Evolutionary conservation across 1,140 invertebrate species (phyloP), one percentile per base, ranked within the genome.

Genomic region (Drosophila repletoides): DNA sequence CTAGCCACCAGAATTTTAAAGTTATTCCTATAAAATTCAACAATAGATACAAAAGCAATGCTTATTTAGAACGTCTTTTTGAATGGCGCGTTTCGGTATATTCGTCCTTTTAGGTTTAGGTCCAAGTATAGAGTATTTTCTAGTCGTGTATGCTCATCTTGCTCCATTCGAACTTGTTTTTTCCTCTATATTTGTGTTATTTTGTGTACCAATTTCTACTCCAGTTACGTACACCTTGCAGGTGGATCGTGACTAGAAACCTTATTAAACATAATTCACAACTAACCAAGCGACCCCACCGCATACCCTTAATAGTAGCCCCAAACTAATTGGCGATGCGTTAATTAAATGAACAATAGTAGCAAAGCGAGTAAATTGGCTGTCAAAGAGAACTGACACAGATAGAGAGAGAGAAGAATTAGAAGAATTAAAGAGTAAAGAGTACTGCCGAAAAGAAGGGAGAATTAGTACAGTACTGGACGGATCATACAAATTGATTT

Each of bases 201-300:
- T 71, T 66, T 72, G 61, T 76, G 67, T 81, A 72, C 72, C 80
- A 76, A 80, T 81, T 83, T 81, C 68, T 81, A 77, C 76, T 83
- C 76, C 31, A 81, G 77, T 81, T 81, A 56, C 53, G 73, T 36
- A 66, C 34, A 49, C 45, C 29, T 33, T 29, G 46, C 48, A 51
- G 59, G 46, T 45, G 55, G 14, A 5, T 48, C 43, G 52, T 46
- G 63, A 49, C 63, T 66, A 12, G 46, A 46, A 48, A 60, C 43
- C 76, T 56, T 81, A 76, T 83, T 76, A 76, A 81, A 83, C 58
- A 69, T 76, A 76, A 81, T 81, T 73, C 72, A 76, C 40, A 76
- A n/a, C n/a, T 70, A 52, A 41, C 49, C 14, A 19, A 17, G 7
- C 9, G 10, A 41, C 6, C 7, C 14, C 2, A 24, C 14, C 36